Base-by-base conservation (phyloP, 2,113 vertebrate genomes). In the Polypterus bichir region DNA sequence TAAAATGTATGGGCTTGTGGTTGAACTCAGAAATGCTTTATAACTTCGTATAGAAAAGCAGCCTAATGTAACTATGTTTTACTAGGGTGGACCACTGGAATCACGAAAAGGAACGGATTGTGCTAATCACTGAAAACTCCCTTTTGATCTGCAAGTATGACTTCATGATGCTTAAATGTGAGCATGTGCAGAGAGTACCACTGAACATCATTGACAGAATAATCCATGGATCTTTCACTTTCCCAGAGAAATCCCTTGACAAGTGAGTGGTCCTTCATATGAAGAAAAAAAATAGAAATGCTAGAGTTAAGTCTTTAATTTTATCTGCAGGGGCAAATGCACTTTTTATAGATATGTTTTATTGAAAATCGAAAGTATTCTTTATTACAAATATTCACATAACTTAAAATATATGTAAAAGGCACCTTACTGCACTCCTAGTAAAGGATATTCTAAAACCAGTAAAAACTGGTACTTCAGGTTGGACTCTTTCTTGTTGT, bases 61-160 rank as follows among this genome's bases (percentile, higher is more conserved):
- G 46, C 45, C 44, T 11, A 49, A 60, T 48, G n/a, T 60, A 11
- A 48, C 8, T 48, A 60, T 73, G 64, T 65, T 73, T 76, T 73
- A 68, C 9, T 70, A 89, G 88, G 71, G 77, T 82, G 55, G 88
- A 92, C 70, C 84, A 89, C 66, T 91, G 90, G 91, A 93, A 92
- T 78, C 91, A 91, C 3, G 87, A 91, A 64, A 86, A 83, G 63
- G 89, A 93, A 65, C 83, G 85, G 1, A 54, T 86, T 0, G 59
- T 83, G 54, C 7, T 89, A 9, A 71, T 92, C 64, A 82, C 84
- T 3, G 76, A 83, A 4, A 77, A 69, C 57, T 77, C 68, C 3
- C 79, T 92, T 1, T 73, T 91, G 57, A 58, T 92, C 70, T 90
- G 81, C 77, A 91, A 87, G 69, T 90, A 89, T 0, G 83, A 89